A percentile compares a stretch with the other conserved stretches of the same genome.
These are phyloP conservation scores for Girardia tigrina DNA, from an alignment of 2,888 invertebrate species.

Conservation along the genomic window DNA sequence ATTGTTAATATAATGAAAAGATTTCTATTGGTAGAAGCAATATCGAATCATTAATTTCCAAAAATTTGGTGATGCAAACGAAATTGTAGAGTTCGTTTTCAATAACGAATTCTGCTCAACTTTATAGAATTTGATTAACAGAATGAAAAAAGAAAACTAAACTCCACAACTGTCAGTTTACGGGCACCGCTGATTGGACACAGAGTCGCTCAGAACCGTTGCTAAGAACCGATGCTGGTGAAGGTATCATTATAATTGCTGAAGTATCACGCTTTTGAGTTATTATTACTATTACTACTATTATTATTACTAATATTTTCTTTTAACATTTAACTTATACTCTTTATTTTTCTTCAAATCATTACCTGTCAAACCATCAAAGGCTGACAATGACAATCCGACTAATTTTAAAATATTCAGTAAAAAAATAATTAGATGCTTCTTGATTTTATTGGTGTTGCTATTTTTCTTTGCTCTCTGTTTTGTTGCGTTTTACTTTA, in stretches of 20 bases:
- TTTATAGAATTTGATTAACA: neutral
- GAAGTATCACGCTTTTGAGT: slow-evolving; percentile 12
- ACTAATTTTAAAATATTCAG: neutral
- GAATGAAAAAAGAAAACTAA: neutral
- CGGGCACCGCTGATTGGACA: neutral
- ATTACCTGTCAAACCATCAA: neutral
- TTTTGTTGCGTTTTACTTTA: neutral
- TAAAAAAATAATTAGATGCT: neutral
- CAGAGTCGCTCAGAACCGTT: slow-evolving; percentile 3
- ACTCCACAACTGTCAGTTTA: slow-evolving; percentile 4
- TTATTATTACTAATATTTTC: no score
- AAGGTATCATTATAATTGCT: slow-evolving; percentile 8
- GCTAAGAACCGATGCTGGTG: slow-evolving; percentile 1
- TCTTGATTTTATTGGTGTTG: neutral
- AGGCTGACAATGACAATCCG: slow-evolving; percentile 17
- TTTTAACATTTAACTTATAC: neutral
- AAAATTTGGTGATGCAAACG: neutral
- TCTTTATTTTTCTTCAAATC: neutral
- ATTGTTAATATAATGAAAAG: slow-evolving; percentile 1
- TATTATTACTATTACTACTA: no score
- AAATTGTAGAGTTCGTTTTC: neutral
- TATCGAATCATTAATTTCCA: neutral
- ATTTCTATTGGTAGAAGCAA: neutral
- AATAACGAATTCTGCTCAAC: neutral
- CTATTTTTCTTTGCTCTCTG: neutral